A percentile compares a stretch with the other conserved stretches of the same genome.
Conservation (phyloP, 2,113 vertebrate species). For the Hippocampus comes region DNA sequence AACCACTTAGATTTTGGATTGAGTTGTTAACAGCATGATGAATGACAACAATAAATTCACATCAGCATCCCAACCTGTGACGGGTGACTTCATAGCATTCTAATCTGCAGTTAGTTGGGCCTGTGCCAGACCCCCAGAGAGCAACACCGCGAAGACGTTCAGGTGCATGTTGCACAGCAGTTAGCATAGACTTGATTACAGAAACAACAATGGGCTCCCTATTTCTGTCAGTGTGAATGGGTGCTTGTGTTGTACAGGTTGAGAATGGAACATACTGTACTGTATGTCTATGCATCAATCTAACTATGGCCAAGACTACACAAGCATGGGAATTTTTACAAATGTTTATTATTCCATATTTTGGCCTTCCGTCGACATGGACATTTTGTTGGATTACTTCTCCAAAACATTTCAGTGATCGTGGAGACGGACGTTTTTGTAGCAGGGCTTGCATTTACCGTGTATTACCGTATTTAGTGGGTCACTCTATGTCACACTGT, state of each 20-base stretch:
- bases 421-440: too few relatives aligned
- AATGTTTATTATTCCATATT: neutral
- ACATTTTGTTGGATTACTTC: neutral
- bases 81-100: conserved; percentile 57
- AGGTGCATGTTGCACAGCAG: conserved; percentile 56
- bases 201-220: conserved; percentile 13
- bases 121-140: conserved; percentile 43
- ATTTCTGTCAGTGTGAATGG: neutral
- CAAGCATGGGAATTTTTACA: neutral
- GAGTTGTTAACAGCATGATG: conserved; percentile 16
- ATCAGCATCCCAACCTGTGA: conserved; percentile 32
- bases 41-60: conserved; percentile 46
- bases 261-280: conserved; percentile 6
- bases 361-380: neutral
- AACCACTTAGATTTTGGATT: conserved; percentile 10
- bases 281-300: too few relatives aligned
- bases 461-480: neutral
- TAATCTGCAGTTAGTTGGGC: conserved; percentile 37
- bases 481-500: neutral
- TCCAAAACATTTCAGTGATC: neutral
- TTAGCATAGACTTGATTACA: conserved; percentile 43
- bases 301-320: neutral
- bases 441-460: neutral
- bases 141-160: conserved; percentile 45
- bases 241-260: conserved; percentile 15